Evolutionary conservation across 1,140 invertebrate genomes (phyloP).

Genomic region (Melitaea cinxia): DNA sequence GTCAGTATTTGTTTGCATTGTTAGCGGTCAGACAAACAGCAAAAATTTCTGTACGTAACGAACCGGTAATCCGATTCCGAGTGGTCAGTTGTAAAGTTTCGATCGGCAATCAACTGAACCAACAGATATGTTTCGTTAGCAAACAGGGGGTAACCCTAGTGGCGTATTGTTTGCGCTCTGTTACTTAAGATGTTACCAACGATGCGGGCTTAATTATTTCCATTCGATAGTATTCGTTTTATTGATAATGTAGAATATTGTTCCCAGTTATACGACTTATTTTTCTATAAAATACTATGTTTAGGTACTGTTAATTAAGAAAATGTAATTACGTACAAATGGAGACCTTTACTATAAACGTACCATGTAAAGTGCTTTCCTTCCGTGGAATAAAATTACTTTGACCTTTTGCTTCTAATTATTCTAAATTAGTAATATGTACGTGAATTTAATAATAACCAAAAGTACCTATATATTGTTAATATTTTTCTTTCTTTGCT

Average conservation of each 20-base stretch:
- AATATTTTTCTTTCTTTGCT: no score
- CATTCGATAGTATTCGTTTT: slow-evolving; percentile 2
- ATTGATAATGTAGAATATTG: background rate
- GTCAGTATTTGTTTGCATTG: slow-evolving; percentile 61
- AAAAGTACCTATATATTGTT: no score
- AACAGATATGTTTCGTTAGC: slow-evolving; percentile 75
- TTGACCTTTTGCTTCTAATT: no score
- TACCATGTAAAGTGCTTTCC: no score
- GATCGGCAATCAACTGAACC: slow-evolving; percentile 76
- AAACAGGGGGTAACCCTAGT: slow-evolving; percentile 56
- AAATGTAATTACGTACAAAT: no score
- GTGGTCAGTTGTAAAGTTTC: slow-evolving; percentile 77
- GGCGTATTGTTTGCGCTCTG: slow-evolving; percentile 26
- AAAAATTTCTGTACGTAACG: slow-evolving; percentile 73
- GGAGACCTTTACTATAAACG: no score
- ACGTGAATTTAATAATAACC: no score
- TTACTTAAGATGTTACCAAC: slow-evolving; percentile 35
- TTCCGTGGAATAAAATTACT: no score
- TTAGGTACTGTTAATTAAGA: no score
- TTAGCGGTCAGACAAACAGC: slow-evolving; percentile 73
- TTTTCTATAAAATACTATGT: no score
- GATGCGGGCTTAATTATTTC: slow-evolving; percentile 24
- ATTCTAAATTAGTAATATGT: no score
- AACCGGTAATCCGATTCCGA: slow-evolving; percentile 75
- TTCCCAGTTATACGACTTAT: no score